Conservation (phyloP, 2,888 invertebrate genomes). For the Lysandra coridon region DNA sequence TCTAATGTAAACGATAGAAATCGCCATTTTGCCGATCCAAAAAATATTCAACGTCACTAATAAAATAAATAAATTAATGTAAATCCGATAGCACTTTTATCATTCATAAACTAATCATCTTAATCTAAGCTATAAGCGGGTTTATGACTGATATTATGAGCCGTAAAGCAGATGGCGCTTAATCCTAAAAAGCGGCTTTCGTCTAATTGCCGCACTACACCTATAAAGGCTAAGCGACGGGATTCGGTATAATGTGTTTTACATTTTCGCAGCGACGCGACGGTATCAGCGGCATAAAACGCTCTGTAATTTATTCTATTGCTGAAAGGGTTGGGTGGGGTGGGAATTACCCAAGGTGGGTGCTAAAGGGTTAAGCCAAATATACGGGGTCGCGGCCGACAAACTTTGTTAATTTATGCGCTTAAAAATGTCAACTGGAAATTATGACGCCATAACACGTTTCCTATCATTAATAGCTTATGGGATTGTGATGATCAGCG, state of each 20-base stretch:
- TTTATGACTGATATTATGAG: slow-evolving; percentile 35
- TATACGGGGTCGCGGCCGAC: slow-evolving; percentile 76
- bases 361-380: slow-evolving; percentile 81
- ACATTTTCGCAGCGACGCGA: slow-evolving; percentile 75
- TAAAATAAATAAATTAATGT: not conserved
- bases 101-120: slow-evolving; percentile 14
- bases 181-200: slow-evolving; percentile 73
- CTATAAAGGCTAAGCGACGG: slow-evolving; percentile 78
- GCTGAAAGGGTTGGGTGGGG: slow-evolving; percentile 79
- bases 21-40: too few relatives aligned
- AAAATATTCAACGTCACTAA: not conserved
- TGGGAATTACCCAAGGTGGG: slow-evolving; percentile 81
- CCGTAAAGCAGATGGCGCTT: slow-evolving; percentile 50
- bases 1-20: too few relatives aligned
- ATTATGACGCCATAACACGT: slow-evolving; percentile 79
- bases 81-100: not conserved
- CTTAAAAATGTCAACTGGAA: slow-evolving; percentile 80
- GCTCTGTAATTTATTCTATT: slow-evolving; percentile 81
- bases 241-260: slow-evolving; percentile 79
- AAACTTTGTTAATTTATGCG: slow-evolving; percentile 81
- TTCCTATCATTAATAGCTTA: slow-evolving; percentile 69
- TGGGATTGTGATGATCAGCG: slow-evolving; percentile 29
- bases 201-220: slow-evolving; percentile 76
- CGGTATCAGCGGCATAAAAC: slow-evolving; percentile 79
- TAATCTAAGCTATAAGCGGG: not conserved